A percentile compares a stretch with the other conserved stretches of the same genome.
phyloP scores from a whole-genome alignment of 2,113 vertebrate species.

The Promerops cafer region DNA sequence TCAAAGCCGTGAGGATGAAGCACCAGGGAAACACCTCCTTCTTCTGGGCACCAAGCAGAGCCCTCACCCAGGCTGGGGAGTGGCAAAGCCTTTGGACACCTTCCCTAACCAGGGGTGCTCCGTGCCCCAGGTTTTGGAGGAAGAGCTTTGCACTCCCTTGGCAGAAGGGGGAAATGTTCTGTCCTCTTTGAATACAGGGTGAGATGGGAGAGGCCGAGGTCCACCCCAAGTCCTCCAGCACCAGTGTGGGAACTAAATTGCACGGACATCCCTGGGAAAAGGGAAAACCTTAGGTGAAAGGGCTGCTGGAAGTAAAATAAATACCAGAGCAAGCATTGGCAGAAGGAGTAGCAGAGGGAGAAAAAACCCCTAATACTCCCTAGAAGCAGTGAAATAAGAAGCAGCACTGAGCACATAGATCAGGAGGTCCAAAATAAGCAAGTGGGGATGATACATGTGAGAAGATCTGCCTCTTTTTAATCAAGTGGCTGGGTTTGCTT shows the following conservation, averaged over 20 bases:
- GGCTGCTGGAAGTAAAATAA: not conserved
- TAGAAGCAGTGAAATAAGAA: not conserved
- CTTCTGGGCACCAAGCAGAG: rapidly evolving
- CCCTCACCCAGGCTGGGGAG: rapidly evolving
- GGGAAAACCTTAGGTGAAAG: not conserved
- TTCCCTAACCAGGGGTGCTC: not conserved
- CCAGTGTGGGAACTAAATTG: not conserved
- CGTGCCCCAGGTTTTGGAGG: not conserved
- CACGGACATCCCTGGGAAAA: not conserved
- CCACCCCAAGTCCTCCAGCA: not conserved
- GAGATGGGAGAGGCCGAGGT: not conserved
- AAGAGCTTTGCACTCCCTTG: not conserved
- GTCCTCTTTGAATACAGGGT: not conserved
- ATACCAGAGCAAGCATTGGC: not conserved
- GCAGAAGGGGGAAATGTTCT: not conserved
- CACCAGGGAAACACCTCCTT: not conserved
- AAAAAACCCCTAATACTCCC: not conserved
- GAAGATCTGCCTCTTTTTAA: not conserved
- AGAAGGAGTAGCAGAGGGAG: not conserved
- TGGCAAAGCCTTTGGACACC: not conserved
- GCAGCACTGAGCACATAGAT: not conserved
- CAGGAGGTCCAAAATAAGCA: not conserved
- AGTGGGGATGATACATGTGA: rapidly evolving
- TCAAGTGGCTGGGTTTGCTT: not conserved
- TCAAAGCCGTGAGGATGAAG: not conserved